Percentiles rank a stretch among this genome's conserved stretches.
phyloP scores from a whole-genome alignment of 2,888 invertebrate species.

The Cordilura impudica region DNA sequence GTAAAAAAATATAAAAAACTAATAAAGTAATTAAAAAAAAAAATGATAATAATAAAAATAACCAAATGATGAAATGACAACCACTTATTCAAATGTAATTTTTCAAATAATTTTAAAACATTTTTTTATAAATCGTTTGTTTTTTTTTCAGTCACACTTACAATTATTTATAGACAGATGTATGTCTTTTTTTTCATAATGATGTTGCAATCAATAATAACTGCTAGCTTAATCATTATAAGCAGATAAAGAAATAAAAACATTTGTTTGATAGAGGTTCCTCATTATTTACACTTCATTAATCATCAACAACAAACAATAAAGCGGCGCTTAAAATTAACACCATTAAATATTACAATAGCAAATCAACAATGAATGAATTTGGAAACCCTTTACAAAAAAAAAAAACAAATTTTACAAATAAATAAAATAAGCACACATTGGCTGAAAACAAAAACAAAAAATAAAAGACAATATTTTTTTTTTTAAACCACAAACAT shows the following conservation, averaged over 20 bases:
- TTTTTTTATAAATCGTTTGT: background rate
- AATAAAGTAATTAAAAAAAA: conserved; percentile 22
- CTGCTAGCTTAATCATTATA: background rate
- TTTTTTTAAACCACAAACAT: no score
- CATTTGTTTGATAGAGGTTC: background rate
- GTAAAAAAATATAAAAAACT: background rate
- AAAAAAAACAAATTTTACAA: no score
- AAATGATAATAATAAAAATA: background rate
- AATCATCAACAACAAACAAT: conserved; percentile 13
- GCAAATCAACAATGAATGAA: background rate
- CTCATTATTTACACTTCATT: conserved; percentile 46
- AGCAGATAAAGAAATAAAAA: background rate
- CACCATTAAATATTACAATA: conserved; percentile 13
- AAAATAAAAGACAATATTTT: no score
- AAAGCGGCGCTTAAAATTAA: conserved; percentile 18
- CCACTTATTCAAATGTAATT: background rate
- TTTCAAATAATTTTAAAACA: background rate
- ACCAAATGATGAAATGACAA: background rate
- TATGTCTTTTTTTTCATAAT: background rate
- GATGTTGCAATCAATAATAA: conserved; percentile 23
- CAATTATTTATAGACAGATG: no score
- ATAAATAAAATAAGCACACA: no score
- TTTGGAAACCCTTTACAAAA: no score
- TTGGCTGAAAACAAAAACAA: no score
- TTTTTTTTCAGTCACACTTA: no score